phyloP scores from a whole-genome alignment of 2,113 vertebrate species.

The Poecilia latipinna region DNA sequence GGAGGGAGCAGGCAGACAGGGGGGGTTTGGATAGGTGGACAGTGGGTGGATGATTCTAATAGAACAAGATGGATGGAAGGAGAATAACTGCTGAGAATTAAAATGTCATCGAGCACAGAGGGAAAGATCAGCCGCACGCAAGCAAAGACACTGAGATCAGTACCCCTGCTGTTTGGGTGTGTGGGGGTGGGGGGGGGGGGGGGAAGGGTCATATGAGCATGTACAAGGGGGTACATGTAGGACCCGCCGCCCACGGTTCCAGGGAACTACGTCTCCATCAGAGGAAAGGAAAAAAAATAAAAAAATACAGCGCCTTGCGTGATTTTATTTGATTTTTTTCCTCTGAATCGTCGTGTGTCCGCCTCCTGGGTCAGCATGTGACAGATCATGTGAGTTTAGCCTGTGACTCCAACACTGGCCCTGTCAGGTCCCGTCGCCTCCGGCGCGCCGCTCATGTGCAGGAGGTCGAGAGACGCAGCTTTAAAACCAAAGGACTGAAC shows the following conservation, averaged over 20 bases:
- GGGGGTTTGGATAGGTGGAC: slow-evolving; percentile 4
- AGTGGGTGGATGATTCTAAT: slow-evolving; percentile 53
- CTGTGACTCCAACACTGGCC: slow-evolving; percentile 37
- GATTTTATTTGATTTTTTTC: not conserved
- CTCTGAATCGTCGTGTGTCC: slow-evolving; percentile 9
- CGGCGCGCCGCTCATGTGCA: not conserved
- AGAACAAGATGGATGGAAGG: slow-evolving; percentile 64
- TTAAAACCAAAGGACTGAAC: not conserved
- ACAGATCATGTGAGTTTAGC: slow-evolving; percentile 50
- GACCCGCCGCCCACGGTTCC: not conserved
- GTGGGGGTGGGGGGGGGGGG: not conserved
- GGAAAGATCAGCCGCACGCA: slow-evolving; percentile 56
- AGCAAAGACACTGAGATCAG: slow-evolving; percentile 63
- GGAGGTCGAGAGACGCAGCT: not conserved
- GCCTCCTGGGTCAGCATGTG: slow-evolving; percentile 55
- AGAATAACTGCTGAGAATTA: slow-evolving; percentile 71
- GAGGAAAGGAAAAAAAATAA: too few relatives aligned
- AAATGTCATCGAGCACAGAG: slow-evolving; percentile 73
- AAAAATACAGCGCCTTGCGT: slow-evolving; percentile 1
- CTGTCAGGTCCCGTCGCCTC: slow-evolving; percentile 7
- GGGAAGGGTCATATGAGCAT: not conserved
- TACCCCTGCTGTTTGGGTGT: slow-evolving; percentile 9
- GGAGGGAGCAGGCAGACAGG: slow-evolving; percentile 3
- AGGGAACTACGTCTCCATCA: slow-evolving; percentile 7
- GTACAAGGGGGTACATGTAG: not conserved